Evolutionary conservation across 2,797 vertebrate species (phyloP).

Genomic region (Nothura maculosa): DNA sequence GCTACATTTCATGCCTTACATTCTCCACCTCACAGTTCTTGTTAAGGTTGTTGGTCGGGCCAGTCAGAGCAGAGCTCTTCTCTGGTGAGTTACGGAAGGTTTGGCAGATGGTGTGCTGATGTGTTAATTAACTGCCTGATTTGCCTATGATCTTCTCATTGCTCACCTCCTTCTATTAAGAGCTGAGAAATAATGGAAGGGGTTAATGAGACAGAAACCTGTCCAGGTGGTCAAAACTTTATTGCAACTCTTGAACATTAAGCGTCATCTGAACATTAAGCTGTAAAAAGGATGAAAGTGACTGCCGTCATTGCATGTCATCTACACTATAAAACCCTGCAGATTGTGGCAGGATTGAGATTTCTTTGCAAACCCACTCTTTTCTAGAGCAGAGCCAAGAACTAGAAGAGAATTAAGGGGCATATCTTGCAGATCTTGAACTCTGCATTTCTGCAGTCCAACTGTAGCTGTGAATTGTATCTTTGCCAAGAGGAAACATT

Average conservation of each 20-base stretch:
- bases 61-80: neutral
- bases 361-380: neutral
- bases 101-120: slow-evolving; percentile 33
- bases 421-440: neutral
- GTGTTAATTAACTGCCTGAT: slow-evolving; percentile 46
- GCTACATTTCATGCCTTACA: neutral
- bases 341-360: neutral
- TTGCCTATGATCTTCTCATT: slow-evolving; percentile 9
- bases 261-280: neutral
- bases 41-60: neutral
- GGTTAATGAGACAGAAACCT: slow-evolving; percentile 41
- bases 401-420: neutral
- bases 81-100: neutral
- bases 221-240: slow-evolving; percentile 11
- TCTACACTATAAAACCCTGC: neutral
- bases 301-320: accelerated
- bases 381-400: neutral
- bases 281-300: neutral
- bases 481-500: neutral
- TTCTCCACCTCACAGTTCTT: neutral
- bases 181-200: slow-evolving; percentile 24
- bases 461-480: neutral
- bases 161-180: neutral
- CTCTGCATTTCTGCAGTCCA: neutral
- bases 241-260: neutral